These are phyloP conservation scores for Bombyx mandarina DNA, from an alignment of 1,140 invertebrate genomes.

Conservation along the genomic window DNA sequence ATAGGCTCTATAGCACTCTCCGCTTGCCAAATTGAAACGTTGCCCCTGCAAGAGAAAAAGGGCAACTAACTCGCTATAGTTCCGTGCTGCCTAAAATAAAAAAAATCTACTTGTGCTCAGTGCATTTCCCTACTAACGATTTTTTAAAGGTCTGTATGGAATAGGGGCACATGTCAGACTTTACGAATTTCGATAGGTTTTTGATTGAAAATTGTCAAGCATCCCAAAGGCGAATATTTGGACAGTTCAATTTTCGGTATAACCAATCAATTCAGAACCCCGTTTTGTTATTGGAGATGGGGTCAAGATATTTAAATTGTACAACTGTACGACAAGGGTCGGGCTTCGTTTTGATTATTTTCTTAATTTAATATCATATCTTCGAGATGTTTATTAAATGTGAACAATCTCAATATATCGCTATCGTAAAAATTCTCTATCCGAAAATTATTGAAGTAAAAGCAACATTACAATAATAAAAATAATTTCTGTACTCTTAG, in stretches of 20 bases:
- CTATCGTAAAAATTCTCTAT: too few relatives aligned
- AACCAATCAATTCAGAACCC: conserved; percentile 35
- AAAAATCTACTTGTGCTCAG: conserved; percentile 13
- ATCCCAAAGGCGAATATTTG: conserved; percentile 31
- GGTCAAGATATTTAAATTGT: conserved; percentile 30
- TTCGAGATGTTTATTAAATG: too few relatives aligned
- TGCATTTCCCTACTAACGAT: conserved; percentile 24
- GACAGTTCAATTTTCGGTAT: conserved; percentile 40
- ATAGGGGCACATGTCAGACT: conserved; percentile 25
- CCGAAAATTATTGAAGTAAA: too few relatives aligned
- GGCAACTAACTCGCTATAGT: conserved; percentile 20
- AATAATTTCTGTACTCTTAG: too few relatives aligned
- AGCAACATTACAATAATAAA: too few relatives aligned
- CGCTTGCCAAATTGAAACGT: conserved; percentile 54
- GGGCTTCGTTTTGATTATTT: conserved; percentile 17
- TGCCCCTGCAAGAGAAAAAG: conserved; percentile 23
- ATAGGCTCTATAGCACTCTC: conserved; percentile 36
- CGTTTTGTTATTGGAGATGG: conserved; percentile 29
- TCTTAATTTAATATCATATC: too few relatives aligned
- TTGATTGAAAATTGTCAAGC: conserved; percentile 39
- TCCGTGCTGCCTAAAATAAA: conserved; percentile 20
- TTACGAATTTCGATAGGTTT: conserved; percentile 22
- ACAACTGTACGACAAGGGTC: conserved; percentile 35
- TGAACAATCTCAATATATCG: too few relatives aligned
- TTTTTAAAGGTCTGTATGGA: conserved; percentile 17